These are phyloP conservation scores for Cephus runcator DNA, from an alignment of 2,888 invertebrate genomes.

Conservation along the genomic window DNA sequence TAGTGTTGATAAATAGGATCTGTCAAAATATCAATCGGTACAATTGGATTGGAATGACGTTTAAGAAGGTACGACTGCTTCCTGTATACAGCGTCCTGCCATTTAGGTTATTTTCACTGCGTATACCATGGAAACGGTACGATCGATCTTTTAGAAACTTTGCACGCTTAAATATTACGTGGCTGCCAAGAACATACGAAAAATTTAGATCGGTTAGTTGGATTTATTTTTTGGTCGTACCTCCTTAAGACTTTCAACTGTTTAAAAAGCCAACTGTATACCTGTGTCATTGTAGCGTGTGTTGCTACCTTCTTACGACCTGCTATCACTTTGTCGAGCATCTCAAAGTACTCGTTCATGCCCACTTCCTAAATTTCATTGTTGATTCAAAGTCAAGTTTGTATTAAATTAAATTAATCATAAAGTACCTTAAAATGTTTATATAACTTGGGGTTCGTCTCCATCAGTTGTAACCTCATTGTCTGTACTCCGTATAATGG, in stretches of 20 bases:
- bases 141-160: no score
- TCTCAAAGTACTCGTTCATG: not conserved
- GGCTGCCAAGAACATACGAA: no score
- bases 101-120: no score
- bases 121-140: no score
- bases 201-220: no score
- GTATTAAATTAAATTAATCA: not conserved
- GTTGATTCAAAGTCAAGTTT: not conserved
- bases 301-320: not conserved
- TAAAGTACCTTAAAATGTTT: not conserved
- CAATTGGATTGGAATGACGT: not conserved
- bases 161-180: no score
- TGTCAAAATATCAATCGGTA: not conserved
- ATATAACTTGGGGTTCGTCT: not conserved
- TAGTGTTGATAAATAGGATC: not conserved
- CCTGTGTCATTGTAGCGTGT: not conserved
- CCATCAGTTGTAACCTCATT: not conserved
- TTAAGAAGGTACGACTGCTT: not conserved
- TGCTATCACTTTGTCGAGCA: not conserved
- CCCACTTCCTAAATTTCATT: not conserved
- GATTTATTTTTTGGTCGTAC: no score
- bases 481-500: not conserved
- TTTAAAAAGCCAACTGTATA: not conserved
- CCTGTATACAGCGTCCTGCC: no score
- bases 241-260: no score